phyloP scores from a whole-genome alignment of 2,113 vertebrate species.

The Cyprichromis sp. region DNA sequence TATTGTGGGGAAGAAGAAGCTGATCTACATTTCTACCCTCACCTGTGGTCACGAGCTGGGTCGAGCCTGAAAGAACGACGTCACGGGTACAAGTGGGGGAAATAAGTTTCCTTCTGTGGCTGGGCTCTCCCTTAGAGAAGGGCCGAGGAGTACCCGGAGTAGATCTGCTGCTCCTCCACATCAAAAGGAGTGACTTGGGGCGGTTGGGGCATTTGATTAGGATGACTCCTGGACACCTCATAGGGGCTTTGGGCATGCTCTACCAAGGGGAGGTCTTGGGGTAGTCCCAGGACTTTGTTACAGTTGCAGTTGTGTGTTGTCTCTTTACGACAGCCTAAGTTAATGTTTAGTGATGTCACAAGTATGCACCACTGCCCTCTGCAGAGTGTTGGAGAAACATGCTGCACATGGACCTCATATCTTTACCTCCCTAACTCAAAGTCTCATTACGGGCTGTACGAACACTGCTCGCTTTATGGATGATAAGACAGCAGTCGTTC shows the following conservation, averaged over 20 bases:
- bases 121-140: neutral
- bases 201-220: fast-evolving
- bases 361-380: neutral
- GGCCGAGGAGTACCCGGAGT: fast-evolving
- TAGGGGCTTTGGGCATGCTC: fast-evolving
- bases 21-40: neutral
- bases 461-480: neutral
- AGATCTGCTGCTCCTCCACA: neutral
- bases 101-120: neutral
- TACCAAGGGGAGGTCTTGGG: fast-evolving
- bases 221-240: neutral
- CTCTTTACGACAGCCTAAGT: fast-evolving
- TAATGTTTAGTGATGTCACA: neutral
- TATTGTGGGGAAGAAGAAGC: neutral
- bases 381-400: neutral
- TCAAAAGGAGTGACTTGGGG: neutral
- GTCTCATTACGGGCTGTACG: fast-evolving
- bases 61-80: neutral
- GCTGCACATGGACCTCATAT: neutral
- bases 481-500: fast-evolving
- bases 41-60: neutral
- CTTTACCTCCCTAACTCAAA: fast-evolving
- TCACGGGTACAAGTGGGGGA: neutral
- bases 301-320: fast-evolving
- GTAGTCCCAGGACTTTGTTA: neutral